These are phyloP conservation scores for Brachycybe producta DNA, from an alignment of 2,888 invertebrate species.

Conservation along the genomic window DNA sequence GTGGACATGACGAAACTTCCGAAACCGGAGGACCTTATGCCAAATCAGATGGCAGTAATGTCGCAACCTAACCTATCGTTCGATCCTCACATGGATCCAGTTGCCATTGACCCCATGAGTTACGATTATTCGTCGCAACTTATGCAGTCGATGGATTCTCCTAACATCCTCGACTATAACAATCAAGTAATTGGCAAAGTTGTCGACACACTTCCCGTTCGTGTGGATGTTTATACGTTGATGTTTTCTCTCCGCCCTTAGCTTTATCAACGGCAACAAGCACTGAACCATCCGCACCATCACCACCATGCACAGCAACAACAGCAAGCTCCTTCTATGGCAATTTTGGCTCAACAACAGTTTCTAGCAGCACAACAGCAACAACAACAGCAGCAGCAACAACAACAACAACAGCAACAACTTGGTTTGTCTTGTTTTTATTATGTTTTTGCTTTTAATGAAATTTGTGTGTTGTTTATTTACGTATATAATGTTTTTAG, in stretches of 20 bases:
- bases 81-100: constrained; percentile 32
- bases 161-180: constrained; percentile 34
- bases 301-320: constrained; percentile 39
- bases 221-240: background rate
- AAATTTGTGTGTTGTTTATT: constrained; percentile 24
- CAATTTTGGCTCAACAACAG: constrained; percentile 19
- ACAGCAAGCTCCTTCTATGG: constrained; percentile 51
- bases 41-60: constrained; percentile 13
- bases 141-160: constrained; percentile 35
- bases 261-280: constrained; percentile 28
- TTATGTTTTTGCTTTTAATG: constrained; percentile 28
- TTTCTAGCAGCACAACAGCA: constrained; percentile 54
- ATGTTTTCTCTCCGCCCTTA: background rate
- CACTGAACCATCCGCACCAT: constrained; percentile 26
- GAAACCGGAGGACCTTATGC: constrained; percentile 14
- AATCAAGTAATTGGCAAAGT: constrained; percentile 27
- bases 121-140: constrained; percentile 33
- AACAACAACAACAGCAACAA: constrained; percentile 58
- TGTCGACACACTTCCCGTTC: constrained; percentile 8
- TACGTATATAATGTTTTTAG: constrained; percentile 29
- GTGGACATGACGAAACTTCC: constrained; percentile 27
- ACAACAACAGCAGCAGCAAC: constrained; percentile 57
- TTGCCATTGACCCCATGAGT: constrained; percentile 33
- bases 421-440: background rate
- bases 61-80: constrained; percentile 27